Percentiles rank a stretch among this genome's conserved stretches.
Evolutionary conservation across 1,140 invertebrate species (phyloP).

Genomic region (Nasonia longicornis): DNA sequence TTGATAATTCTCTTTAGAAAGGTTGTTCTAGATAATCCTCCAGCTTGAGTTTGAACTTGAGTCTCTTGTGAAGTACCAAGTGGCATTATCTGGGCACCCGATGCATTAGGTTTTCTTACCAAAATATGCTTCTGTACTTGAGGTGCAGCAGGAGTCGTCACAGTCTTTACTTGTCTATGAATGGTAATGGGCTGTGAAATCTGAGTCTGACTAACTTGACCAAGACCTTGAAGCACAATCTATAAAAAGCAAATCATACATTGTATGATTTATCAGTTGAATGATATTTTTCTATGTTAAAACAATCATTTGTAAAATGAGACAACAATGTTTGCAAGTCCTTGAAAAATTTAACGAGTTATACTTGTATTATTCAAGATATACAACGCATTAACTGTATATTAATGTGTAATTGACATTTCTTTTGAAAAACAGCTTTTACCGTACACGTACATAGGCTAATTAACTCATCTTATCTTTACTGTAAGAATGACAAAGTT

Average conservation of each 20-base stretch:
- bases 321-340: too few species aligned
- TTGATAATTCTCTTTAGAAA: slow-evolving; percentile 66
- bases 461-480: slow-evolving; percentile 2
- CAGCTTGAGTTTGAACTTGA: slow-evolving; percentile 55
- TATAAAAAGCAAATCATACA: slow-evolving; percentile 43
- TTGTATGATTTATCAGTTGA: not conserved
- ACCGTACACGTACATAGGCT: too few species aligned
- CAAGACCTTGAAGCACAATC: slow-evolving; percentile 62
- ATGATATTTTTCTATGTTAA: not conserved
- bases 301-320: not conserved
- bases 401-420: too few species aligned
- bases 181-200: slow-evolving; percentile 62
- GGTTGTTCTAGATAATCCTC: slow-evolving; percentile 65
- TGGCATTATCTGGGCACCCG: slow-evolving; percentile 65
- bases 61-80: slow-evolving; percentile 58
- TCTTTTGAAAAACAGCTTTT: too few species aligned
- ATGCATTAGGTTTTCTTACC: slow-evolving; percentile 62
- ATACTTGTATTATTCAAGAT: too few species aligned
- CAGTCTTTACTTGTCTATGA: slow-evolving; percentile 60
- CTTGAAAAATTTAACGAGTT: too few species aligned
- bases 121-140: slow-evolving; percentile 65
- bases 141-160: slow-evolving; percentile 51
- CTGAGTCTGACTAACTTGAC: slow-evolving; percentile 57
- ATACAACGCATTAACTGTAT: too few species aligned
- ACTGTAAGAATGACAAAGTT: too few species aligned